These are phyloP conservation scores for Pagetopsis macropterus DNA, from an alignment of 2,797 vertebrate species.

Conservation along the genomic window DNA sequence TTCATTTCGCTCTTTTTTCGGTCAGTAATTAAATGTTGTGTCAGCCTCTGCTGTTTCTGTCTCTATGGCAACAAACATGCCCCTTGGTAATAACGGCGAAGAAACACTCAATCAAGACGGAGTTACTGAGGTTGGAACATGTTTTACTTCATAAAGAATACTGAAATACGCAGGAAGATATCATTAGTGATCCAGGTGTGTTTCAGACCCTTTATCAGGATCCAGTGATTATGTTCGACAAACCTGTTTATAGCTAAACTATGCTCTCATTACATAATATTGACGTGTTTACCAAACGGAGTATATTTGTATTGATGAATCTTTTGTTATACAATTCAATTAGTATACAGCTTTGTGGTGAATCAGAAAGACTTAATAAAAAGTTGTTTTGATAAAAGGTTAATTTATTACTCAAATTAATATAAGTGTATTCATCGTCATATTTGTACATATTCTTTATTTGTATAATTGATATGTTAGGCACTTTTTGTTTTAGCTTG, in stretches of 20 bases:
- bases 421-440: neutral
- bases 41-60: constrained; percentile 54
- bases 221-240: neutral
- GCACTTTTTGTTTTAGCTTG: neutral
- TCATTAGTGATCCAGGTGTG: neutral
- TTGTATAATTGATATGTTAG: neutral
- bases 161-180: constrained; percentile 24
- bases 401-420: neutral
- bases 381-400: neutral
- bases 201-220: neutral
- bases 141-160: constrained; percentile 38
- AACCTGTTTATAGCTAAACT: neutral
- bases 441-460: neutral
- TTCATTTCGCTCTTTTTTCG: constrained; percentile 64
- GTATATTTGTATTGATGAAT: neutral
- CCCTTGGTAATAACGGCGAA: constrained; percentile 55
- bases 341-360: neutral
- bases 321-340: neutral
- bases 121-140: constrained; percentile 41
- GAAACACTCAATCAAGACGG: constrained; percentile 58
- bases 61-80: constrained; percentile 70
- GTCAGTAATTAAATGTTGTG: constrained; percentile 65
- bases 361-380: neutral
- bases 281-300: neutral
- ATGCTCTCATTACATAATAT: neutral